These are phyloP conservation scores for Cladopsammia gracilis DNA, from an alignment of 64 coral and sea anemone genomes.

Conservation along the genomic window DNA sequence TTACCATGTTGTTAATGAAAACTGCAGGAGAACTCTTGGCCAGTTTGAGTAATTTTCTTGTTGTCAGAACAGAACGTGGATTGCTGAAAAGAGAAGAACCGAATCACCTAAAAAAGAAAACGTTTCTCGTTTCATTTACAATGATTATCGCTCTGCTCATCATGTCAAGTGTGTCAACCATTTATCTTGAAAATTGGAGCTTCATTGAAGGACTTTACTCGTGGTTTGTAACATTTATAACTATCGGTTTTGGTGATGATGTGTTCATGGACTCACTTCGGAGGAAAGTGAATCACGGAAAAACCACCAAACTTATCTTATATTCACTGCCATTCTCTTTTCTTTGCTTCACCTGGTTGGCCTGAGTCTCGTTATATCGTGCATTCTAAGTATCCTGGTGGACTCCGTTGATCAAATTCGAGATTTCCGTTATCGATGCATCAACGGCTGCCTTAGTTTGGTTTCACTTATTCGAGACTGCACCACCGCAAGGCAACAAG, in stretches of 20 bases:
- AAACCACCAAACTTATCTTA: neutral
- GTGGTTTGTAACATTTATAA: conserved; percentile 21
- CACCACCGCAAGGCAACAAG: no score
- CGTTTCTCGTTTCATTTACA: neutral
- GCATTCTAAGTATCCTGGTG: neutral
- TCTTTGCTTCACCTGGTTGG: neutral
- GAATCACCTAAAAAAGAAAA: neutral
- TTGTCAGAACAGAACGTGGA: neutral
- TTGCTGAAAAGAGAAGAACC: neutral
- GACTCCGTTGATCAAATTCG: neutral
- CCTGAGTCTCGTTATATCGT: neutral
- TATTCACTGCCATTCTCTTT: neutral
- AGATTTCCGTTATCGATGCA: neutral
- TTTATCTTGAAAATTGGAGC: neutral
- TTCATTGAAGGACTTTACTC: neutral
- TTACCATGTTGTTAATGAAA: conserved; percentile 57
- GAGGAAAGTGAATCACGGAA: neutral
- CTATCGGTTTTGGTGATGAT: conserved; percentile 10
- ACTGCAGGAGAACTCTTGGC: conserved; percentile 41
- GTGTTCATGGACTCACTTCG: neutral
- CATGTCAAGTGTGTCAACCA: neutral
- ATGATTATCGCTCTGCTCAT: neutral
- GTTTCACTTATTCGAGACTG: neutral
- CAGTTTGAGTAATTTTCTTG: neutral
- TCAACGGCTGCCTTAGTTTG: neutral